phyloP scores from a whole-genome alignment of 2,797 vertebrate genomes.

The Acanthopagrus latus region DNA sequence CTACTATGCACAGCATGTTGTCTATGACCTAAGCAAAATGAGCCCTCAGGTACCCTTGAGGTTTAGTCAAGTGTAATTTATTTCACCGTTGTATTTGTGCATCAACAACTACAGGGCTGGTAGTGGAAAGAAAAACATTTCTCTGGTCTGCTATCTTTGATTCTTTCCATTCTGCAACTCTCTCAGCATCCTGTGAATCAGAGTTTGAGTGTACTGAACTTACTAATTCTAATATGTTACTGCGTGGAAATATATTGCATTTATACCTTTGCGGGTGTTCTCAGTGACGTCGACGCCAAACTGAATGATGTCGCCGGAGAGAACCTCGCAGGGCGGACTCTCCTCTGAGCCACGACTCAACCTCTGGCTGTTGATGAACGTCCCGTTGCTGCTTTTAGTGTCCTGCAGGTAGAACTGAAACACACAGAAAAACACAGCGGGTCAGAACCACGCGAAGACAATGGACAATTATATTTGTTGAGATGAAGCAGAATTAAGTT shows the following conservation, averaged over 20 bases:
- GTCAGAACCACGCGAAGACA: not conserved
- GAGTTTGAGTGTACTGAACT: not conserved
- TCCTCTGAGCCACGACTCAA: constrained; percentile 98
- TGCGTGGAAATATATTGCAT: not conserved
- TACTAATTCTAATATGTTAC: not conserved
- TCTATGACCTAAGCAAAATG: constrained; percentile 29
- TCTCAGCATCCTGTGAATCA: too few species aligned
- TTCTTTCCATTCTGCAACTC: not conserved
- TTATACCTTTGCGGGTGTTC: constrained; percentile 98
- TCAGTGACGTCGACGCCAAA: constrained; percentile 99
- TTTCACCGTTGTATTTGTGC: constrained; percentile 13
- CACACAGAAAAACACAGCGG: constrained; percentile 48
- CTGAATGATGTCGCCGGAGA: constrained; percentile 98
- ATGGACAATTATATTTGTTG: not conserved
- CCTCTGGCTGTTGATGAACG: constrained; percentile 99
- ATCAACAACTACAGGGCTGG: not conserved
- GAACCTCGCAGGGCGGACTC: constrained; percentile 98
- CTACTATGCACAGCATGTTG: not conserved
- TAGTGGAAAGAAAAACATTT: not conserved
- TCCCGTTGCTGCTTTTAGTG: constrained; percentile 99
- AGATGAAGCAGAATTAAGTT: not conserved
- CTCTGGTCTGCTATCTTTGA: not conserved
- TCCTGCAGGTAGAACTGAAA: constrained; percentile 99
- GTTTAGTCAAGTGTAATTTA: constrained; percentile 39
- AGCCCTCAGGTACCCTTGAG: constrained; percentile 24